Evolutionary conservation across 2,888 invertebrate genomes (phyloP), one percentile per base, ranked within the genome.

Genomic region (Drosophila eohydei): DNA sequence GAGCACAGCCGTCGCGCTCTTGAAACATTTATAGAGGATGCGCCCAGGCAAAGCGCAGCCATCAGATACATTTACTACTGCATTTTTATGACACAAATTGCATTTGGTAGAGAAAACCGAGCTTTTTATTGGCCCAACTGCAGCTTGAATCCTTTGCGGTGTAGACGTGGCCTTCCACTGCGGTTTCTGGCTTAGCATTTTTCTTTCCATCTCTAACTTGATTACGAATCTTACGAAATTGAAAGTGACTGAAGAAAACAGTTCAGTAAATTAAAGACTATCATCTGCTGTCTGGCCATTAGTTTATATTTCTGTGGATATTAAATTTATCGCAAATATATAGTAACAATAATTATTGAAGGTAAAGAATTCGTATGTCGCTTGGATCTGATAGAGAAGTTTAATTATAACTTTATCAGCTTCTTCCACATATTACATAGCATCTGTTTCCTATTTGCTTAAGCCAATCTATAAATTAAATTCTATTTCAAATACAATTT

Each of bases 1-100:
- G 82, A 73, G 78, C 78, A 55, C 61, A 41, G 73, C 55, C 71
- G 55, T 43, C 62, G 60, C 50, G 69, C 62, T 76, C 64, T 76
- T 69, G 56, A 77, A 77, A 66, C 60, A 77, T 67, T 71, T 64
- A 74, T 62, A 50, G 43, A 66, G 66, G 61, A 61, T 71, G 52
- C 34, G 46, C 48, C 41, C 60, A 51, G 46, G 41, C 40, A 52
- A 38, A 77, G 56, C 62, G 77, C 77, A 77, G 60, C 65, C 79
- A 69, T 77, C 66, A 78, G 72, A 74, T 70, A 68, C 74, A 75
- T 80, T 80, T 80, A 75, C 78, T 68, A 70, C 76, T 67, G 74
- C 74, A 78, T 40, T 63, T 70, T 81, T 79, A 78, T 81, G 78
- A 74, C 74, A 78, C 78, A 74, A 78, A 78, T 68, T 64, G 32